A percentile compares a stretch with the other conserved stretches of the same genome.
These are phyloP conservation scores for Adrianichthys oophorus DNA, from an alignment of 2,797 vertebrate genomes.

Conservation along the genomic window DNA sequence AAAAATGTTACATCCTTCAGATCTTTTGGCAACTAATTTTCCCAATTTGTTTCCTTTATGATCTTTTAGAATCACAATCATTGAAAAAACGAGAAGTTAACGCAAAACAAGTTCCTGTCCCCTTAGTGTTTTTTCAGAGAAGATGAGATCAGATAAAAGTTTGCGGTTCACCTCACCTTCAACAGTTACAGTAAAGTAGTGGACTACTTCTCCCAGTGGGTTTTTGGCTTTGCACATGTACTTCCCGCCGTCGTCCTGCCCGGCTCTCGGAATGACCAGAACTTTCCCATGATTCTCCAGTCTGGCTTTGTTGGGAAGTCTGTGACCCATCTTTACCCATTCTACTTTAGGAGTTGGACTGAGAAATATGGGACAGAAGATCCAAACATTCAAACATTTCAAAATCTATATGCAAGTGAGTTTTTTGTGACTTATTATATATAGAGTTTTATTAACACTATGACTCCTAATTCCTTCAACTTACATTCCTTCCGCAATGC, in stretches of 20 bases:
- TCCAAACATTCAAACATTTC: neutral
- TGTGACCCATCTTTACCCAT: conserved; percentile 82
- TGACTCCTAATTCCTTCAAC: conserved; percentile 52
- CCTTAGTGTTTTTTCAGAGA: too few species aligned
- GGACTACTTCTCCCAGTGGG: conserved; percentile 72
- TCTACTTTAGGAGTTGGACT: conserved; percentile 90
- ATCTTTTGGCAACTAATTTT: too few species aligned
- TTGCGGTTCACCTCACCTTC: conserved; percentile 82
- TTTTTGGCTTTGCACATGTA: conserved; percentile 91
- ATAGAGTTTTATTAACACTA: too few species aligned
- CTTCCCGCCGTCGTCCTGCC: conserved; percentile 81
- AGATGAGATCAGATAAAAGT: neutral
- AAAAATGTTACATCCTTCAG: too few species aligned
- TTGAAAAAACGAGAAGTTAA: too few species aligned
- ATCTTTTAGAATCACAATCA: too few species aligned
- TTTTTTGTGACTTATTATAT: too few species aligned
- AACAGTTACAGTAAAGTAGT: conserved; percentile 84
- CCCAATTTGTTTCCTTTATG: too few species aligned
- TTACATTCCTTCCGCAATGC: conserved; percentile 95
- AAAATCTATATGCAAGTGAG: too few species aligned
- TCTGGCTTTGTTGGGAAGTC: conserved; percentile 71
- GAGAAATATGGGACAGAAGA: conserved; percentile 2
- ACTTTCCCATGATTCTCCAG: conserved; percentile 84
- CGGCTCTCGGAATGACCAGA: conserved; percentile 81
- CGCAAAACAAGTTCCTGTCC: too few species aligned